These are phyloP conservation scores for Chitala chitala DNA, from an alignment of 2,113 vertebrate species.

Conservation along the genomic window DNA sequence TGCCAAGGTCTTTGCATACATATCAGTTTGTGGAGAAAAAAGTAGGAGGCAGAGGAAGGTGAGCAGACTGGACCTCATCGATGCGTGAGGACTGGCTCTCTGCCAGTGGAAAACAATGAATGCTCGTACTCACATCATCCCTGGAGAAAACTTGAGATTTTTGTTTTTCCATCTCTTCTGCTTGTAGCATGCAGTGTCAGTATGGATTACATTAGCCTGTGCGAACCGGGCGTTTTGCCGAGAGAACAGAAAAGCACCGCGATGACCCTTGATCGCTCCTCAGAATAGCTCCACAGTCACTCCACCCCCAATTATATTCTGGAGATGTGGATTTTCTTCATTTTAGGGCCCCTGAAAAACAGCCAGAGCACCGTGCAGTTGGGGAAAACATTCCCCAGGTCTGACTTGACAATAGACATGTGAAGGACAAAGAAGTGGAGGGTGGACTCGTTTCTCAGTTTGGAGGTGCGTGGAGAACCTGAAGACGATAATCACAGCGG, in stretches of 20 bases:
- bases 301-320: neutral
- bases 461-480: neutral
- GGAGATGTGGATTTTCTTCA: neutral
- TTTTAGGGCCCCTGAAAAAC: neutral
- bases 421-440: neutral
- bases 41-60: no score
- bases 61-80: no score
- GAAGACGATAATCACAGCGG: slow-evolving; percentile 9
- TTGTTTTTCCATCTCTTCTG: neutral
- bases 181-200: neutral
- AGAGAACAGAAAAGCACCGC: neutral
- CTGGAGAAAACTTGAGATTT: neutral
- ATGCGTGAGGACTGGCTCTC: neutral
- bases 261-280: neutral
- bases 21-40: no score
- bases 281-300: neutral
- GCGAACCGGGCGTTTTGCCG: neutral
- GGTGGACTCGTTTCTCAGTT: neutral
- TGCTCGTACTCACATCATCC: neutral
- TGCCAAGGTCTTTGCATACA: no score
- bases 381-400: neutral
- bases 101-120: neutral
- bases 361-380: neutral
- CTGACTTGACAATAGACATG: neutral
- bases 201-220: neutral